Conservation (phyloP, 2,888 invertebrate species). For the Aleiodes leptofemur region DNA sequence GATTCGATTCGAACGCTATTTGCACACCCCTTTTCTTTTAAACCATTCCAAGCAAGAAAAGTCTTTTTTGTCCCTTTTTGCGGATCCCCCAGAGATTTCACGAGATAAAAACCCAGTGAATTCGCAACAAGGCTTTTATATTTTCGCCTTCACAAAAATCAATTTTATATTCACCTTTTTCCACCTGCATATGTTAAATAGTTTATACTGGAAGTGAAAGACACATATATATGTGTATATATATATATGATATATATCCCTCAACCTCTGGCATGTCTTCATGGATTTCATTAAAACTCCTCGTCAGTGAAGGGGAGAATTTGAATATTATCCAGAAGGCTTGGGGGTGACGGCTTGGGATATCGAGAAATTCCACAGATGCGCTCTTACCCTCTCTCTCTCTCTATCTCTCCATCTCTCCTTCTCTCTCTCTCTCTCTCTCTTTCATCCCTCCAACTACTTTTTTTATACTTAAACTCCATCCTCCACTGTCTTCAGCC, state of each 20-base stretch:
- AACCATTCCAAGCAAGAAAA: too few species aligned
- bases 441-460: not conserved
- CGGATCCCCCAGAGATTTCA: too few species aligned
- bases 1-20: too few species aligned
- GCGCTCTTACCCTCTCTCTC: constrained; percentile 18
- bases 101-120: not conserved
- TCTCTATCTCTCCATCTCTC: not conserved
- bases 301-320: constrained; percentile 28
- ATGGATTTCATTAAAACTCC: constrained; percentile 32
- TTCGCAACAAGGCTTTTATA: not conserved
- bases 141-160: too few species aligned
- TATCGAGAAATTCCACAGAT: constrained; percentile 45
- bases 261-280: not conserved
- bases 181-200: not conserved
- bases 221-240: not conserved
- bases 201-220: not conserved
- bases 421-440: not conserved
- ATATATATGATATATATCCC: constrained; percentile 7
- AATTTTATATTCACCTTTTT: not conserved
- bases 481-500: not conserved
- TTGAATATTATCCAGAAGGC: constrained; percentile 40
- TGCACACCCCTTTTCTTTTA: too few species aligned
- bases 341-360: constrained; percentile 15
- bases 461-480: not conserved
- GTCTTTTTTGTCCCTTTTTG: too few species aligned